Conservation (phyloP, 2,113 vertebrate genomes). For the Girardinichthys multiradiatus region DNA sequence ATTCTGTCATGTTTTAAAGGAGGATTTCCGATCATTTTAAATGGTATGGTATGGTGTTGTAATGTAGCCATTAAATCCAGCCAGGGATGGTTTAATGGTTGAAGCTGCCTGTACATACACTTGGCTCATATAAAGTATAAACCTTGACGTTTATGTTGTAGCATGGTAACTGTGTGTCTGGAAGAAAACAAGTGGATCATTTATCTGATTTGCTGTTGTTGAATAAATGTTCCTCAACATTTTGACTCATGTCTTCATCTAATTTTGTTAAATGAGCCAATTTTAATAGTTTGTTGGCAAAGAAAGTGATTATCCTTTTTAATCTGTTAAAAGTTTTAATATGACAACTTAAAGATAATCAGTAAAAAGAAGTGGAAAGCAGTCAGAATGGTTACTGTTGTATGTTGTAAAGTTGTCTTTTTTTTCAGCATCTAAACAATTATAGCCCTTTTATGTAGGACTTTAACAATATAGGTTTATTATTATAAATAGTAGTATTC, state of each 20-base stretch:
- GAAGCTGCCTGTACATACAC: slow-evolving; percentile 84
- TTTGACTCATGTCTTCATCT: slow-evolving; percentile 50
- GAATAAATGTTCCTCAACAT: slow-evolving; percentile 96
- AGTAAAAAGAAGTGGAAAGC: no score
- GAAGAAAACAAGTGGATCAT: slow-evolving; percentile 88
- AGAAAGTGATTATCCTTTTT: neutral
- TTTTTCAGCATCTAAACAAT: no score
- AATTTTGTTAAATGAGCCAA: neutral
- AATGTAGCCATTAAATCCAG: slow-evolving; percentile 82
- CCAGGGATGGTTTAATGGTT: slow-evolving; percentile 84
- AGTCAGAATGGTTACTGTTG: no score
- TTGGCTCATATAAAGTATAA: slow-evolving; percentile 77
- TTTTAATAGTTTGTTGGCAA: neutral
- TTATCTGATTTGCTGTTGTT: slow-evolving; percentile 93
- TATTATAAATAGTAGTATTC: no score
- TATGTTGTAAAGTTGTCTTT: no score
- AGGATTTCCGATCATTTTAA: slow-evolving; percentile 81
- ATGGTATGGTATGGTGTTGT: slow-evolving; percentile 87
- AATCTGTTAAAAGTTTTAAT: no score
- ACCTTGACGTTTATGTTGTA: slow-evolving; percentile 85
- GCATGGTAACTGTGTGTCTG: slow-evolving; percentile 90
- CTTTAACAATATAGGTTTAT: no score
- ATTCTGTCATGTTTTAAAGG: slow-evolving; percentile 75
- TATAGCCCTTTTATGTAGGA: no score
- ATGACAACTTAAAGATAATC: no score